Conservation (phyloP, 2,797 vertebrate genomes). For the Linurgus olivaceus region DNA sequence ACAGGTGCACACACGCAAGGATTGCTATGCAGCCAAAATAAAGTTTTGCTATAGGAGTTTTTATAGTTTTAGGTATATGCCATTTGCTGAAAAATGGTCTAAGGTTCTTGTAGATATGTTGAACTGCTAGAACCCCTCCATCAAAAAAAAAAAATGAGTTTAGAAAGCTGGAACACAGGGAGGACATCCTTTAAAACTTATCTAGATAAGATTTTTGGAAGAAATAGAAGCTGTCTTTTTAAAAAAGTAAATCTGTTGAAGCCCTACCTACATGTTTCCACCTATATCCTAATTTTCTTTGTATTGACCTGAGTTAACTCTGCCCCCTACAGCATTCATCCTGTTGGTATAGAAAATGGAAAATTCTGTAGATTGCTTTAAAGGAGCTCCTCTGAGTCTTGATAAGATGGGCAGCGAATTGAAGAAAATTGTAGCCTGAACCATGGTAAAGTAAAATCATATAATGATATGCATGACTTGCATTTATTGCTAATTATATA, state of each 20-base stretch:
- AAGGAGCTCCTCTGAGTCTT: background rate
- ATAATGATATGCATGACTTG: background rate
- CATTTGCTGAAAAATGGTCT: background rate
- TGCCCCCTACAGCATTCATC: background rate
- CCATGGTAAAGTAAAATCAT: background rate
- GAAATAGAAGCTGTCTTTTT: background rate
- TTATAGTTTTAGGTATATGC: background rate
- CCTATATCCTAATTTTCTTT: background rate
- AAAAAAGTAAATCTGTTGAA: background rate
- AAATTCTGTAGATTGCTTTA: background rate
- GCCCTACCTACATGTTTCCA: background rate
- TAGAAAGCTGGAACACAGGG: background rate
- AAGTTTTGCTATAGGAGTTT: background rate
- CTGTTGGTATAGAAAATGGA: background rate
- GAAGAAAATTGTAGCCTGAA: background rate
- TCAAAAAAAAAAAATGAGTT: background rate
- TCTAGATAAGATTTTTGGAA: background rate
- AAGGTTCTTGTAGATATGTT: background rate
- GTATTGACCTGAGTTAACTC: background rate
- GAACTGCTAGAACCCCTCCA: background rate
- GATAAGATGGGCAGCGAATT: background rate
- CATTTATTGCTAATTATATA: background rate
- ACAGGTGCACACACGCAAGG: background rate
- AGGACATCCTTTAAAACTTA: background rate
- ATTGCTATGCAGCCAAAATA: background rate